Conservation (phyloP, 1,140 invertebrate species). For the Dolichoris vasculosae region DNA sequence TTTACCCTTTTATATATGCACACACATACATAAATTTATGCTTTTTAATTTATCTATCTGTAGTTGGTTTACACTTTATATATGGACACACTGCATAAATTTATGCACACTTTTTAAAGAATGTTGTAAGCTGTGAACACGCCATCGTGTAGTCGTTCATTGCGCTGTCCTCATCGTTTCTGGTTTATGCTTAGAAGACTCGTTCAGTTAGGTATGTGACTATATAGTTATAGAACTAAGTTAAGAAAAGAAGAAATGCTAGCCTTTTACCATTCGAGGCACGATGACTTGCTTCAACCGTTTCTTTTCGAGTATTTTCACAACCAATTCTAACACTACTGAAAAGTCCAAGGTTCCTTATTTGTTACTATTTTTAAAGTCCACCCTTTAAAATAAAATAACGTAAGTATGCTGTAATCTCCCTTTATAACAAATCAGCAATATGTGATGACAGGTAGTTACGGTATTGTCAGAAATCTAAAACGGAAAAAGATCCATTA, state of each 20-base stretch:
- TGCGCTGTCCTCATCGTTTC: conserved; percentile 20
- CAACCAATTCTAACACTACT: neutral
- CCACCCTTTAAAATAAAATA: neutral
- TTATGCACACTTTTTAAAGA: neutral
- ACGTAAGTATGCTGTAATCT: no score
- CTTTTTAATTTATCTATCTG: no score
- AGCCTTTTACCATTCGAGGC: conserved; percentile 57
- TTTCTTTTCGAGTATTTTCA: conserved; percentile 30
- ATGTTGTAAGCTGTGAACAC: neutral
- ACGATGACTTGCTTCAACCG: conserved; percentile 51
- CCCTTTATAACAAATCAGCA: neutral
- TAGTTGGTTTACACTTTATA: no score
- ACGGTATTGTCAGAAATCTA: neutral
- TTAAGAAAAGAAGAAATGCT: conserved; percentile 10
- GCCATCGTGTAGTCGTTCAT: neutral
- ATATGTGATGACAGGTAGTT: neutral
- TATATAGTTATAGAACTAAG: neutral
- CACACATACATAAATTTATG: no score
- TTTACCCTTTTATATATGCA: no score
- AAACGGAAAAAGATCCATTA: neutral
- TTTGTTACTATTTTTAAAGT: conserved; percentile 14
- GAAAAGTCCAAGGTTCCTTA: neutral
- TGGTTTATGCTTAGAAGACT: conserved; percentile 45
- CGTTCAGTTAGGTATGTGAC: conserved; percentile 25
- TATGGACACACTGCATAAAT: no score